Evolutionary conservation across 2,113 vertebrate genomes (phyloP).

Genomic region (Lasiurus borealis): DNA sequence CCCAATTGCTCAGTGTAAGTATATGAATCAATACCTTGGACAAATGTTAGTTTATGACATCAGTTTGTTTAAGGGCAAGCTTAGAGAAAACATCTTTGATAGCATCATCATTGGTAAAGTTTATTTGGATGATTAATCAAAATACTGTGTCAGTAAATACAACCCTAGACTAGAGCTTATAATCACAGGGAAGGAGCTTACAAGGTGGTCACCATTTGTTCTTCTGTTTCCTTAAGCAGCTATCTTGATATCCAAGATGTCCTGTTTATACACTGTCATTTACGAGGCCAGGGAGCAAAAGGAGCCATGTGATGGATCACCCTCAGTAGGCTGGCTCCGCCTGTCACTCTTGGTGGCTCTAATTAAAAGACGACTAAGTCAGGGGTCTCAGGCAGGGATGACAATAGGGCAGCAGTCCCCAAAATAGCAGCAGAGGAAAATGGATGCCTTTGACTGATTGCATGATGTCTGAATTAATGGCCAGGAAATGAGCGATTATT

Average conservation of each 20-base stretch:
- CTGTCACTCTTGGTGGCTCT: constrained; percentile 86
- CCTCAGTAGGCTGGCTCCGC: constrained; percentile 87
- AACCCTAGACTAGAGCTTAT: constrained; percentile 35
- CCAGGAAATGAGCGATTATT: constrained; percentile 88
- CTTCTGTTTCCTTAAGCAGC: constrained; percentile 85
- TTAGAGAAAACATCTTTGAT: constrained; percentile 50
- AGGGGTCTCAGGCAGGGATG: constrained; percentile 85
- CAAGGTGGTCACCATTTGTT: constrained; percentile 72
- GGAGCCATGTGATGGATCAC: constrained; percentile 87
- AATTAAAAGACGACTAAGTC: constrained; percentile 88
- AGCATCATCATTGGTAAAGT: neutral
- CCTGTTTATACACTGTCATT: constrained; percentile 90
- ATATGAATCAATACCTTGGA: neutral
- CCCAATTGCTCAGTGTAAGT: neutral
- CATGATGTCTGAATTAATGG: constrained; percentile 88
- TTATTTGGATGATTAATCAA: constrained; percentile 60
- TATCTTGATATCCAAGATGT: constrained; percentile 89
- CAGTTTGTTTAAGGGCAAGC: neutral
- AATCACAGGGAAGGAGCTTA: constrained; percentile 66
- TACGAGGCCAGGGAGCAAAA: constrained; percentile 85
- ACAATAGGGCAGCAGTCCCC: constrained; percentile 87
- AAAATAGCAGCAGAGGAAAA: constrained; percentile 84
- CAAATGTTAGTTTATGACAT: neutral
- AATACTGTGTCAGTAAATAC: neutral
- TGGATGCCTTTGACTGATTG: constrained; percentile 87